Evolutionary conservation across 2,113 vertebrate species (phyloP).

Genomic region (Hymenochirus boettgeri): DNA sequence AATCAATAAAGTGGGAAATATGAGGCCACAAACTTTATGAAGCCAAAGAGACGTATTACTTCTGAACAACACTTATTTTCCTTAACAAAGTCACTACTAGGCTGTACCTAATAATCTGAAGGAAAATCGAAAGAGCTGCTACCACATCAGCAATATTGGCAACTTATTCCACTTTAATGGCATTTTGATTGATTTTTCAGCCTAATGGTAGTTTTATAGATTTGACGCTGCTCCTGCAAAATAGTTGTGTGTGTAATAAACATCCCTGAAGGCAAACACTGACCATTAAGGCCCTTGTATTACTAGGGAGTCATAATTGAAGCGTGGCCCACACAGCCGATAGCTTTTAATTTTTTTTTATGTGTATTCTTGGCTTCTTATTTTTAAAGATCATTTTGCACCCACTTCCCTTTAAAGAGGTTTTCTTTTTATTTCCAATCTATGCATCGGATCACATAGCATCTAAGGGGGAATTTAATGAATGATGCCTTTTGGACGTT

Average conservation of each 20-base stretch:
- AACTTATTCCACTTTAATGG: slow-evolving; percentile 99
- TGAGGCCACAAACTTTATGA: slow-evolving; percentile 99
- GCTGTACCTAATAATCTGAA: slow-evolving; percentile 99
- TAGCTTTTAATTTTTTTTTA: slow-evolving; percentile 64
- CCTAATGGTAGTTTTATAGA: slow-evolving; percentile 99
- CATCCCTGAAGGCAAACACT: slow-evolving; percentile 97
- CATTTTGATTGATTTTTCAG: slow-evolving; percentile 99
- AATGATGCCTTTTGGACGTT: slow-evolving; percentile 77
- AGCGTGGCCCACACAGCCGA: slow-evolving; percentile 97
- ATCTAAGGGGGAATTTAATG: slow-evolving; percentile 50
- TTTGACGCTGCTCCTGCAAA: slow-evolving; percentile 99
- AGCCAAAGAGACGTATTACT: slow-evolving; percentile 99
- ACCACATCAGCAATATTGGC: slow-evolving; percentile 99
- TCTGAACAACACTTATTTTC: slow-evolving; percentile 99
- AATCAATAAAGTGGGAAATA: slow-evolving; percentile 99
- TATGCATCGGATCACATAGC: slow-evolving; percentile 14
- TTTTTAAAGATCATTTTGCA: slow-evolving; percentile 50
- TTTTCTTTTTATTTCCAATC: slow-evolving; percentile 64
- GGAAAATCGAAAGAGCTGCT: slow-evolving; percentile 99
- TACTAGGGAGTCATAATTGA: slow-evolving; percentile 97
- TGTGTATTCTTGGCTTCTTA: slow-evolving; percentile 46
- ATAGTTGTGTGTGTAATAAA: slow-evolving; percentile 99
- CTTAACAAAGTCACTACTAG: slow-evolving; percentile 99
- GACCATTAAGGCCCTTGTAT: slow-evolving; percentile 99
- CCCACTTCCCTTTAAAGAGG: slow-evolving; percentile 28